Base-by-base conservation (phyloP, 2,888 invertebrate genomes). In the Cosmopolites sordidus region DNA sequence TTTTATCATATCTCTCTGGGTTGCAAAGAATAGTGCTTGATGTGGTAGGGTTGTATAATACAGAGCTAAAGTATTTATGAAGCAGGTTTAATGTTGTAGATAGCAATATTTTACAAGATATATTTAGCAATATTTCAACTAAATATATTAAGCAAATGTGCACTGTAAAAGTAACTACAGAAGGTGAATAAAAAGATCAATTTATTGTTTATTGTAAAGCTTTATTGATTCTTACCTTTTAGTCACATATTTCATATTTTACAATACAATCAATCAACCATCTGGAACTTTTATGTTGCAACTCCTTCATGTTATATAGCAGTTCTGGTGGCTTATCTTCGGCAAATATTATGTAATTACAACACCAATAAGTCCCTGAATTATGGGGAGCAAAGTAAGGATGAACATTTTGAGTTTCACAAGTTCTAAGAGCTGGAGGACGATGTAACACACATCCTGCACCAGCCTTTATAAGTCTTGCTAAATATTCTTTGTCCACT, bases 241-340 rank as follows among this genome's bases (percentile, higher is more conserved):
- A 56, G 22, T 56, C 48, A 41, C 27, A 42, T 30, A 58, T 54
- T 16, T 54, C 45, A 38, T 52, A 69, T 54, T 59, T 59, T 30
- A 68, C 57, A 43, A 68, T 61, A 56, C 68, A 70, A 17, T 69
- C 64, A 50, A 70, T 62, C 9, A 71, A 58, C 71, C 71, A 71
- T 29, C 61, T 62, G 8, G 66, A 64, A 17, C 63, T 62, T 50
- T 60, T 65, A 58, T 69, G 68, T 45, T 64, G 62, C 16, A 70
- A 58, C 51, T 68, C 67, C 12, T 60, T 51, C 65, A 67, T 66
- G 27, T 65, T 62, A 44, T 68, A 68, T 44, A 62, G 58, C 38
- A 67, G 51, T 16, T 61, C 52, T 14, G 66, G 67, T 22, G 59
- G 47, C 3, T 62, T 60, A 8, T 56, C 43, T 51, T 66, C 66